Evolutionary conservation across 2,888 invertebrate genomes (phyloP).

Genomic region (Eumerus sabulonum): DNA sequence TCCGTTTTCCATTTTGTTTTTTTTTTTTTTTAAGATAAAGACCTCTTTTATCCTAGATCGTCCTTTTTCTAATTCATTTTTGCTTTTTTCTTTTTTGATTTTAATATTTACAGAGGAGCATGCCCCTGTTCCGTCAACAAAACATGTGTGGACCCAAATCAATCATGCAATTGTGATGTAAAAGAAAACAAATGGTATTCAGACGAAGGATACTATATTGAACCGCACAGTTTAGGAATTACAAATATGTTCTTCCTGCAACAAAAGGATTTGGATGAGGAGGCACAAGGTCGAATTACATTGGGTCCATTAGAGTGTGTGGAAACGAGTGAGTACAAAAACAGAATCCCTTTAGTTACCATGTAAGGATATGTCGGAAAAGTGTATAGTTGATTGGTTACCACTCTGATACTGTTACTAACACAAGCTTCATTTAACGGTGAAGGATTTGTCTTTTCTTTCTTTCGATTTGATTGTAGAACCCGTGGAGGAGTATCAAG

Average conservation of each 20-base stretch:
- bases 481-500: slow-evolving; percentile 6
- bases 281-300: slow-evolving; percentile 92
- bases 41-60: slow-evolving; percentile 57
- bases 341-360: too few relatives aligned
- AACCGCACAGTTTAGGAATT: slow-evolving; percentile 90
- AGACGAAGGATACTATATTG: slow-evolving; percentile 91
- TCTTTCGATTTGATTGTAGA: slow-evolving; percentile 6
- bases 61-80: slow-evolving; percentile 50
- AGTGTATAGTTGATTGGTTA: neutral
- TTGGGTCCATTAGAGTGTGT: slow-evolving; percentile 95
- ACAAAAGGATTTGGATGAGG: slow-evolving; percentile 89
- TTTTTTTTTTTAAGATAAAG: slow-evolving; percentile 23
- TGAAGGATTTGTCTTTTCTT: slow-evolving; percentile 23
- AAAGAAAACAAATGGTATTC: slow-evolving; percentile 92
- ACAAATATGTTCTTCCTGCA: slow-evolving; percentile 95
- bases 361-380: neutral
- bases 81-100: slow-evolving; percentile 54
- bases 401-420: slow-evolving; percentile 7
- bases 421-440: neutral
- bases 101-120: slow-evolving; percentile 81
- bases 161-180: slow-evolving; percentile 95
- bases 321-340: slow-evolving; percentile 88
- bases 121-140: slow-evolving; percentile 88
- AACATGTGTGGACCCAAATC: slow-evolving; percentile 89
- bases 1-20: slow-evolving; percentile 25